Conservation (phyloP, 2,113 vertebrate species). For the Elephantulus edwardii region DNA sequence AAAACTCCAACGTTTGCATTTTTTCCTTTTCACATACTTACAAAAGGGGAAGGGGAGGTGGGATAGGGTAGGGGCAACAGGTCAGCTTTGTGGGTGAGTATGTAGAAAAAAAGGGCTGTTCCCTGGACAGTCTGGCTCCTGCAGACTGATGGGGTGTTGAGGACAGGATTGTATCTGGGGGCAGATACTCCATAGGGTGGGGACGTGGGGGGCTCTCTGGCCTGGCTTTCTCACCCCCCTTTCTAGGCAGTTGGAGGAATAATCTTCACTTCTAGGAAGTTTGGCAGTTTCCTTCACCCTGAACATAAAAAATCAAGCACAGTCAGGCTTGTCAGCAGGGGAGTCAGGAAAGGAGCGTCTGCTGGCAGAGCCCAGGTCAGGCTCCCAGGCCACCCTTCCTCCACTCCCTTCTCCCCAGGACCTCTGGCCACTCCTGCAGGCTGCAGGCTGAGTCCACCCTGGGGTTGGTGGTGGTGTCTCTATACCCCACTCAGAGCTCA, state of each 20-base stretch:
- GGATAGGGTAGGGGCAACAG: not conserved
- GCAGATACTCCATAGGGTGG: not conserved
- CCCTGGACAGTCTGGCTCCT: constrained; percentile 85
- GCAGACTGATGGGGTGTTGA: constrained; percentile 70
- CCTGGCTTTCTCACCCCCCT: constrained; percentile 24
- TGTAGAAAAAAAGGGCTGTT: constrained; percentile 95
- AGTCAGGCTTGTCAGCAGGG: constrained; percentile 60
- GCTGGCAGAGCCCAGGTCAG: not conserved
- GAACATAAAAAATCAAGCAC: constrained; percentile 44
- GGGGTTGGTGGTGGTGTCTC: rapidly evolving
- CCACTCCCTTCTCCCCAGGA: not conserved
- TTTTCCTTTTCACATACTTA: constrained; percentile 92
- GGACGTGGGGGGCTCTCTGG: not conserved
- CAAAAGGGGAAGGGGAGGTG: constrained; percentile 84
- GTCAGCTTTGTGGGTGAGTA: constrained; percentile 82
- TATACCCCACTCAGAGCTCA: not conserved
- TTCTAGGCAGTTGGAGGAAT: constrained; percentile 41
- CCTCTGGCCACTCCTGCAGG: not conserved
- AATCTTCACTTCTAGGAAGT: constrained; percentile 54
- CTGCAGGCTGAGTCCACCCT: not conserved
- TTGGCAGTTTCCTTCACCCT: constrained; percentile 72
- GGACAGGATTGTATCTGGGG: not conserved
- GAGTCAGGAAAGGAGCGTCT: not conserved
- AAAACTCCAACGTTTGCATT: constrained; percentile 84
- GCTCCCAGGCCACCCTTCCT: too few relatives aligned